A percentile compares a stretch with the other conserved stretches of the same genome.
Evolutionary conservation across 2,797 vertebrate genomes (phyloP).

Genomic region (Tympanoctomys barrerae): DNA sequence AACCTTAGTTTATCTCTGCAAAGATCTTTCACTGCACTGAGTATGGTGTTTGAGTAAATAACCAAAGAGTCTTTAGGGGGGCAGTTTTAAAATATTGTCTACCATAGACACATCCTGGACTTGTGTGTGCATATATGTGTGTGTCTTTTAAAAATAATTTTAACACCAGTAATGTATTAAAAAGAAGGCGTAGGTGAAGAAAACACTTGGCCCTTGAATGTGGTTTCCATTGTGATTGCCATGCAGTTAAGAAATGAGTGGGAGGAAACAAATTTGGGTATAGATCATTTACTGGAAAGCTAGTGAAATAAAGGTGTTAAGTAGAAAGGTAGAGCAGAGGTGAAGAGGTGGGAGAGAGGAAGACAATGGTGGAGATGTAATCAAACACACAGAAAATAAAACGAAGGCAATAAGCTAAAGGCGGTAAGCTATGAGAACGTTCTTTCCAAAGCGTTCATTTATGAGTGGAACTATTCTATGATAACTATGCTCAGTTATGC

Average conservation of each 20-base stretch:
- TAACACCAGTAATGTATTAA: not conserved
- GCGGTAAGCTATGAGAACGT: not conserved
- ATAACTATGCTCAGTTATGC: not conserved
- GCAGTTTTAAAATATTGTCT: not conserved
- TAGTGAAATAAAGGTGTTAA: not conserved
- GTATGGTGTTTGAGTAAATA: not conserved
- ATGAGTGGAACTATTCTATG: not conserved
- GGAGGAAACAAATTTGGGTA: not conserved
- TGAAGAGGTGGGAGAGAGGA: not conserved
- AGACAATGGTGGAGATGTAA: not conserved
- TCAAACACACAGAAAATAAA: not conserved
- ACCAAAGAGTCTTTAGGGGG: not conserved
- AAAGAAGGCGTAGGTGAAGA: not conserved
- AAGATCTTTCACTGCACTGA: not conserved
- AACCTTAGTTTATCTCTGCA: not conserved
- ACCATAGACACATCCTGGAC: not conserved
- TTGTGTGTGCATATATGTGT: not conserved
- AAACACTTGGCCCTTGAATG: not conserved
- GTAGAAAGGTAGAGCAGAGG: not conserved
- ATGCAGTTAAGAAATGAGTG: not conserved
- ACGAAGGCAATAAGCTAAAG: not conserved
- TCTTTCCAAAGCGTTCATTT: not conserved
- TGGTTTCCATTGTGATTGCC: not conserved
- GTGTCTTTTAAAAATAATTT: conserved; percentile 34
- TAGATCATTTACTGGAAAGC: conserved; percentile 25